A percentile compares a stretch with the other conserved stretches of the same genome.
Conservation (phyloP, 2,113 vertebrate genomes). For the Myiozetetes cayanensis region DNA sequence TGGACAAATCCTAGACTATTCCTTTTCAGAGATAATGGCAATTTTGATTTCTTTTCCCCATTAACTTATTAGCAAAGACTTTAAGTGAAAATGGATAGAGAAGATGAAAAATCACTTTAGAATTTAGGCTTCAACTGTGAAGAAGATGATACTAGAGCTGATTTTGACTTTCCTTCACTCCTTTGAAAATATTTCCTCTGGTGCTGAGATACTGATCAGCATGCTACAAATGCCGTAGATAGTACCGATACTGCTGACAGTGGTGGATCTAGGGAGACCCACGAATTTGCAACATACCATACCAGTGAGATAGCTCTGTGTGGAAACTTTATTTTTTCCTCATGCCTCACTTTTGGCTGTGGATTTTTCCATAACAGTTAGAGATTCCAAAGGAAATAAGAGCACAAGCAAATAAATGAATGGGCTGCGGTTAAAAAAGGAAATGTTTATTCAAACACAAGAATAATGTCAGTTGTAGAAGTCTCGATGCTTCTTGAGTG, state of each 20-base stretch:
- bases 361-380: conserved; percentile 55
- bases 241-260: not conserved
- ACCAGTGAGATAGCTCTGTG: not conserved
- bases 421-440: conserved; percentile 1
- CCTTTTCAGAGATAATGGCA: not conserved
- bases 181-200: not conserved
- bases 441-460: conserved; percentile 53
- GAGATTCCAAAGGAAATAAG: conserved; percentile 52
- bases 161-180: not conserved
- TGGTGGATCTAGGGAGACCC: not conserved
- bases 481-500: not conserved
- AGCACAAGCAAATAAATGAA: conserved; percentile 50
- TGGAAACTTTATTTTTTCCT: conserved; percentile 47
- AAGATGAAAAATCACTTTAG: accelerated
- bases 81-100: not conserved
- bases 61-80: not conserved
- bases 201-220: not conserved
- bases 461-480: conserved; percentile 20
- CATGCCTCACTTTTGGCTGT: not conserved
- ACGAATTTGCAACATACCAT: not conserved
- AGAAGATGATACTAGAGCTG: not conserved
- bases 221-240: not conserved
- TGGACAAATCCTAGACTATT: not conserved
- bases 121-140: not conserved
- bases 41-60: not conserved